A percentile compares a stretch with the other conserved stretches of the same genome.
These are phyloP conservation scores for Abramis brama DNA, from an alignment of 2,113 vertebrate genomes.

Conservation along the genomic window DNA sequence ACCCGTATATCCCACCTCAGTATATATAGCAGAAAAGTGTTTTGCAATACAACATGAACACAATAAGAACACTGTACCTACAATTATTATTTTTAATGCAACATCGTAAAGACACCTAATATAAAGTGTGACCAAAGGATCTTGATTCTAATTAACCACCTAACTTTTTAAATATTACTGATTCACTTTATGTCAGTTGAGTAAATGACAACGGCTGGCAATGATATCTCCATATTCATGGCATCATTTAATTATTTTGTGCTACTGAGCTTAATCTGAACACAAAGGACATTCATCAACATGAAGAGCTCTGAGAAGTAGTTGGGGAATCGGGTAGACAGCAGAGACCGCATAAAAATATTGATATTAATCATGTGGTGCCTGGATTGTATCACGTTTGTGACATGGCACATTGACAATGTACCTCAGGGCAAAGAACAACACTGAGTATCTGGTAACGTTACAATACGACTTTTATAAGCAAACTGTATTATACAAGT, in stretches of 20 bases:
- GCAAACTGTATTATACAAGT: not conserved
- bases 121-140: too few species aligned
- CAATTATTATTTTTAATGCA: too few species aligned
- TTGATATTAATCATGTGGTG: not conserved
- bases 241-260: slow-evolving; percentile 49
- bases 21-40: too few species aligned
- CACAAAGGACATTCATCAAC: slow-evolving; percentile 36
- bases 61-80: too few species aligned
- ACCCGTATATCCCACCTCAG: too few species aligned
- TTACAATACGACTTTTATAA: not conserved
- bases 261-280: slow-evolving; percentile 38
- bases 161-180: slow-evolving; percentile 24
- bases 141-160: not conserved
- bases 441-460: not conserved
- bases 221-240: slow-evolving; percentile 46
- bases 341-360: not conserved
- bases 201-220: slow-evolving; percentile 42
- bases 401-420: not conserved
- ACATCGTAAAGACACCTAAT: too few species aligned
- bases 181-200: slow-evolving; percentile 34
- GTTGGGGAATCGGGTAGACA: not conserved
- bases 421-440: not conserved
- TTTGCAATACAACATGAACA: too few species aligned
- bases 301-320: slow-evolving; percentile 41
- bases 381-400: not conserved